Evolutionary conservation across 2,113 vertebrate genomes (phyloP), one percentile per base, ranked within the genome.

Genomic region (Zootoca vivipara): DNA sequence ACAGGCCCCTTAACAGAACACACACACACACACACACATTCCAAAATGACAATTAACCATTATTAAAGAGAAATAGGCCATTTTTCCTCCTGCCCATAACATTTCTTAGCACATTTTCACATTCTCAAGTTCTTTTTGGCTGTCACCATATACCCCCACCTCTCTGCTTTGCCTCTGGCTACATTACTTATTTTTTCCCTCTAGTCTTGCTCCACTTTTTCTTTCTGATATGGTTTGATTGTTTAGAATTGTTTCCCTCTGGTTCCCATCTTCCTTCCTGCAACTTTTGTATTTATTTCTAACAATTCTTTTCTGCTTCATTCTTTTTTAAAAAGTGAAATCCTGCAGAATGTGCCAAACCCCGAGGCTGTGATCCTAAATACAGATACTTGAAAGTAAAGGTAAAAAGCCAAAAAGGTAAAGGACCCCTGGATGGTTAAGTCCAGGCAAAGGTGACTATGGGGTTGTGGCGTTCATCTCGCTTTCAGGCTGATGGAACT

Each of bases 101-200:
- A 77, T 28, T 65, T 65, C 40, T 28, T 38, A 80, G 52, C 88
- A 72, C 22, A 72, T 12, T n/a, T 91, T 94, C 86, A 85, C 78
- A 65, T 52, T 87, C 58, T 83, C 80, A 33, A 88, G 52, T 46
- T 77, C 28, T 70, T 38, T 78, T 88, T 0, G 30, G 88, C 82
- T 86, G 69, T 94, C 78, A 85, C 40, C 87, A 20, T 38, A 1
- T 52, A 87, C 24, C 69, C 1, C 15, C 64, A 2, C 58, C 58
- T 56, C n/a, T 22, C 62, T 52, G 9, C 15, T 67, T 88, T 82
- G 80, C 70, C 56, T 82, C 78, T 86, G 85, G 74, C 58, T 67
- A 67, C 30, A 86, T 86, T 87, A 82, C 79, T 82, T 87, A 75
- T 82, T 65, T 65, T 87, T 65, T 46, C 69, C 77, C 77, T 81